Base-by-base conservation (phyloP, 2,113 vertebrate species). In the Dicrurus megarhynchus region DNA sequence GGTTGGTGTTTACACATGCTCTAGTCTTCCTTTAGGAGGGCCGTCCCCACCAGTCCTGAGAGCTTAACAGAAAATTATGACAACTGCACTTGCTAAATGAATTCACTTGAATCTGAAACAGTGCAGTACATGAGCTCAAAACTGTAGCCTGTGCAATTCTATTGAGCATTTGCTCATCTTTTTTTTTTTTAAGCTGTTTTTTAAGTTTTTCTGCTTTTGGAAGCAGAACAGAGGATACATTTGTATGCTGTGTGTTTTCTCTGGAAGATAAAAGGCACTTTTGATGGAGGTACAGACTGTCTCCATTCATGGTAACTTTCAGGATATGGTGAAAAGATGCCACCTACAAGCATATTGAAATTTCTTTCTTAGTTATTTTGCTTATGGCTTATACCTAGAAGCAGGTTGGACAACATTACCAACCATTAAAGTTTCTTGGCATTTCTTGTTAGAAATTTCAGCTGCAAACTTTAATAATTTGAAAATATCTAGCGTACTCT, bases 201-300 rank as follows among this genome's bases (percentile, higher is more conserved):
- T 22, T 1, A 82, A 64, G 30, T 26, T 80, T 81, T 84, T 91
- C 57, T 93, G 59, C 70, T 92, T 91, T 65, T 86, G 88, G 83
- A 94, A 92, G 70, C 49, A 90, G 79, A 90, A 96, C 59, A 83
- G 75, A 91, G 42, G 46, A 63, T 49, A 47, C 20, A 55, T 95
- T 94, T 88, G 37, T 83, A 69, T 69, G 42, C 63, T 83, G 52
- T 71, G 52, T 79, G 28, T 79, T 88, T 87, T 83, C 63, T 88
- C 41, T 73, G 70, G 32, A 91, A 90, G 94, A 94, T 94, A 90
- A 94, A 95, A 93, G 77, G 32, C 20, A 68, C 44, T 91, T 90
- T 83, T 92, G 85, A 85, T 92, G 79, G 85, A 83, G 46, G 57
- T 77, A 69, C 70, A 85, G 75, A 19, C 78, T 79, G 30, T 59